Evolutionary conservation across 2,797 vertebrate species (phyloP).

Genomic region (Peromyscus nudipes): DNA sequence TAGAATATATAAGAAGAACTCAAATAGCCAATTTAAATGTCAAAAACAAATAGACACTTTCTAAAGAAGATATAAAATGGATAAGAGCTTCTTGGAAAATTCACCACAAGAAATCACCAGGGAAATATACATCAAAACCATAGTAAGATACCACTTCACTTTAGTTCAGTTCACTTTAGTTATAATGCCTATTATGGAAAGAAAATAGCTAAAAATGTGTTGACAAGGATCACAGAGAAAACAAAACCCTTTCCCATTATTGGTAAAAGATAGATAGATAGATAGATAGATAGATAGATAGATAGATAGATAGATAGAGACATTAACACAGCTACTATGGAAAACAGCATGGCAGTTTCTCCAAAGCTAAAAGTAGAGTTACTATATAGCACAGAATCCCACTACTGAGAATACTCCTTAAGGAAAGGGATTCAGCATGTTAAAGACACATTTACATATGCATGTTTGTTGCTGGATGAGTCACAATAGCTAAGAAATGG

Average conservation of each 20-base stretch:
- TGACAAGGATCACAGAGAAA: not conserved
- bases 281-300: too few species aligned
- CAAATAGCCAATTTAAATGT: not conserved
- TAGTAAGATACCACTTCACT: not conserved
- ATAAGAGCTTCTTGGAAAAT: not conserved
- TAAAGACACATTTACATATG: not conserved
- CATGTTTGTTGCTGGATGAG: not conserved
- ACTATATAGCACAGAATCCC: not conserved
- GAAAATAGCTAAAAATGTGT: not conserved
- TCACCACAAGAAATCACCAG: not conserved
- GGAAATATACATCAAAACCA: not conserved
- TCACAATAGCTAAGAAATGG: not conserved
- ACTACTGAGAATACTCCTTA: not conserved
- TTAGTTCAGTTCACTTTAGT: not conserved
- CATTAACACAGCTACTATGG: not conserved
- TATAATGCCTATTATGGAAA: not conserved
- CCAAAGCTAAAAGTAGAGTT: not conserved
- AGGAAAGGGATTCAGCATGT: not conserved
- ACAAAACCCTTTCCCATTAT: not conserved
- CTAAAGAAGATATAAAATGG: not conserved
- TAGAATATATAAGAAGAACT: not conserved
- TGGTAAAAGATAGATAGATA: not conserved
- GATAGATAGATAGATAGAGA: too few species aligned
- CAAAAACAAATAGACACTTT: not conserved
- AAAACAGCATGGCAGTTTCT: not conserved